Base-by-base conservation (phyloP, 2,797 vertebrate species). In the Serranus cabrilla region DNA sequence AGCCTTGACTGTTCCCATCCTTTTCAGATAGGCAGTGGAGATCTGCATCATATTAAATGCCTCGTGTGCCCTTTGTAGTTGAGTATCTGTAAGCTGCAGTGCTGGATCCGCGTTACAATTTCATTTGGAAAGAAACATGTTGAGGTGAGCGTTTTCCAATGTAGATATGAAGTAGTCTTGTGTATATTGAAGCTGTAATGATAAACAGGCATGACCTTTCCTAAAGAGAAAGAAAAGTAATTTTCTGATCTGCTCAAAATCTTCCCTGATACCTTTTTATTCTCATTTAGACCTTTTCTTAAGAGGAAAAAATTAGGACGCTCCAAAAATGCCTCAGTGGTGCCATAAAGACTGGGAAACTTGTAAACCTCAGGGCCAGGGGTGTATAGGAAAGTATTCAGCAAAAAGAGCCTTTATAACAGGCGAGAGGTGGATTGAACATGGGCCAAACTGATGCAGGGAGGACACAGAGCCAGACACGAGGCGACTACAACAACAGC, bases 381-480 rank as follows among this genome's bases (percentile, higher is more conserved):
- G 74, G 78, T 74, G 60, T 78, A 68, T 57, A 81, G 88, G 89
- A 86, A 90, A 88, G 74, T 85, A 87, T 90, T 71, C 82, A 76
- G 80, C 82, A 70, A 85, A 83, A 73, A 55, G 71, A 66, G 60
- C 9, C 63, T 81, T 85, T 87, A 76, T 81, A 83, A 81, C 47
- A 72, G 65, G 27, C n/a, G 25, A 64, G 75, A 83, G 67, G 70
- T 78, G 40, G 62, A 76, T 50, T 75, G 72, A 80, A 61, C 40
- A 18, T 46, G 37, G 62, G 62, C 77, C 78, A 80, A 75, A 82
- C 50, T 80, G 75, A 81, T 89, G 80, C 79, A 74, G 54, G 21
- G 52, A 82, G 37, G 61, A 73, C 21, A 49, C 39, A 12, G 80
- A 74, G 66, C 71, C 76, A 81, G 72, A 79, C 76, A 69, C 7